A percentile compares a stretch with the other conserved stretches of the same genome.
These are phyloP conservation scores for Parnassius apollo DNA, from an alignment of 2,888 invertebrate genomes.

Conservation along the genomic window DNA sequence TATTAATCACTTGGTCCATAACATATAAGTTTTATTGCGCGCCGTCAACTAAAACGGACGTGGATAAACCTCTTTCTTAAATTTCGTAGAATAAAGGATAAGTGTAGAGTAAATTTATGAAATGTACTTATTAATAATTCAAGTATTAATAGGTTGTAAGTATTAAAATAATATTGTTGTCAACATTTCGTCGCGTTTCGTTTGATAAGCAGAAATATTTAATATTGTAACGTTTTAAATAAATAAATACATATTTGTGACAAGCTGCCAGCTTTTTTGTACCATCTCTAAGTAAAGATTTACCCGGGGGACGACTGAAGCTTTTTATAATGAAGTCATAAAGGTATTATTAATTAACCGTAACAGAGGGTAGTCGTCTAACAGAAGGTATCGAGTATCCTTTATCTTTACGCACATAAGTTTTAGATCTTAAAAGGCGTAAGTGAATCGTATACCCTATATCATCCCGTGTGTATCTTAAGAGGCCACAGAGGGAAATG, in stretches of 20 bases:
- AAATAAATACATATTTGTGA: constrained; percentile 72
- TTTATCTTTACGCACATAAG: too few species aligned
- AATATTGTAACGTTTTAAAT: constrained; percentile 73
- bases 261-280: constrained; percentile 46
- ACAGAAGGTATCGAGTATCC: too few species aligned
- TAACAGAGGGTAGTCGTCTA: too few species aligned
- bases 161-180: constrained; percentile 66
- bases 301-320: too few species aligned
- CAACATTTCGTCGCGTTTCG: constrained; percentile 69
- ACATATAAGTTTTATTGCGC: constrained; percentile 5
- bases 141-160: constrained; percentile 67
- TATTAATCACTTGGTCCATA: not conserved
- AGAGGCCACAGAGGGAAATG: too few species aligned
- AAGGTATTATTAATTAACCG: too few species aligned
- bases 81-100: constrained; percentile 41
- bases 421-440: too few species aligned
- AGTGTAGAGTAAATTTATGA: constrained; percentile 38
- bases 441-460: too few species aligned
- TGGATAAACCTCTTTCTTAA: constrained; percentile 62
- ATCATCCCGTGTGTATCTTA: too few species aligned
- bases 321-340: too few species aligned
- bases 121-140: constrained; percentile 61
- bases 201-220: constrained; percentile 66
- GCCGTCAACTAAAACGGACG: constrained; percentile 39
- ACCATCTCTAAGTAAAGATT: too few species aligned